These are phyloP conservation scores for Pardalotus punctatus DNA, from an alignment of 2,113 vertebrate species.

Conservation along the genomic window DNA sequence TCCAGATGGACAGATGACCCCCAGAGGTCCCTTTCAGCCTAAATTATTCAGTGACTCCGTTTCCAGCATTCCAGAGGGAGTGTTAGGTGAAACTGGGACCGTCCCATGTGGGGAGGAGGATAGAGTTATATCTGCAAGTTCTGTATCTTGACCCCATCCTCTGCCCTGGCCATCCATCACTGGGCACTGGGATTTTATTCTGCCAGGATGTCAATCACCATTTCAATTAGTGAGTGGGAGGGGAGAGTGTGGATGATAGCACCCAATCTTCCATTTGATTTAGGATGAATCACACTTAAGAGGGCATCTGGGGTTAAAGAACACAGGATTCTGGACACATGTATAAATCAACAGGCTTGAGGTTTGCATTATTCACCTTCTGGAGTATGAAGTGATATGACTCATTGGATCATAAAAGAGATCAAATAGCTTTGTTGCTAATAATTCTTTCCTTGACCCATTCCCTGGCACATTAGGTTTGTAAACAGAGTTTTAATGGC, in stretches of 20 bases:
- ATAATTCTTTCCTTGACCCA: conserved; percentile 78
- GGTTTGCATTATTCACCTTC: conserved; percentile 78
- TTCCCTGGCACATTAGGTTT: conserved; percentile 76
- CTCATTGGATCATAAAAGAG: conserved; percentile 78
- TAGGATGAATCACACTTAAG: conserved; percentile 71
- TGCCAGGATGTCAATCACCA: conserved; percentile 49
- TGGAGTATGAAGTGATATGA: conserved; percentile 70
- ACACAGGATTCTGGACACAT: conserved; percentile 70
- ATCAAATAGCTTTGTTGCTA: conserved; percentile 79
- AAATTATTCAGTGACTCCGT: conserved; percentile 49
- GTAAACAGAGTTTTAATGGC: conserved; percentile 81
- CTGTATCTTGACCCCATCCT: conserved; percentile 36
- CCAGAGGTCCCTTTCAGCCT: conserved; percentile 31
- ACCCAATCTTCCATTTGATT: conserved; percentile 70
- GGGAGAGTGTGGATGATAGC: conserved; percentile 51
- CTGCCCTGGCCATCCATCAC: conserved; percentile 51
- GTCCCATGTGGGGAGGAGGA: neutral
- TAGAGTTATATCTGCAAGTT: conserved; percentile 27
- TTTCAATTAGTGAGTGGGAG: conserved; percentile 65
- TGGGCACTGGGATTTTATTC: conserved; percentile 56
- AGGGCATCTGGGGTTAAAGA: conserved; percentile 77
- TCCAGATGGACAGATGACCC: conserved; percentile 59
- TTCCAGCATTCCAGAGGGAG: conserved; percentile 55
- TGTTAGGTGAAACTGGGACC: conserved; percentile 44
- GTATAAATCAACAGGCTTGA: conserved; percentile 72